Conservation (phyloP, 2,797 vertebrate species). For the Halcyon chelicuti region DNA sequence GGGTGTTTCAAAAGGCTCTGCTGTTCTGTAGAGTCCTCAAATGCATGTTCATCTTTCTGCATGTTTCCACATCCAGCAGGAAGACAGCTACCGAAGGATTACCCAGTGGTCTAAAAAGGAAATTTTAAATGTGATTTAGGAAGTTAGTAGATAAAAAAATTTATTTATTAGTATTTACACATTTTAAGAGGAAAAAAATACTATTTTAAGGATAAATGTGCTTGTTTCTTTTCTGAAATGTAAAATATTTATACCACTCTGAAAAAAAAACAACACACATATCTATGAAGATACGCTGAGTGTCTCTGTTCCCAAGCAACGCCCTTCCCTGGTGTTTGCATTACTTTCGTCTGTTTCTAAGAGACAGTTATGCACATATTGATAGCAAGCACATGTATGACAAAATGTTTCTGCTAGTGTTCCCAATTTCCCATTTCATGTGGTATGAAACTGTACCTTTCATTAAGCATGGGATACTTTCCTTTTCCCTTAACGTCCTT, state of each 20-base stretch:
- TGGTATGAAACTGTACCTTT: constrained; percentile 10
- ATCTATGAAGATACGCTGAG: constrained; percentile 55
- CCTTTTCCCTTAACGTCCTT: neutral
- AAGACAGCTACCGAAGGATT: neutral
- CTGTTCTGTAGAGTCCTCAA: neutral
- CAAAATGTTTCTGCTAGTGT: constrained; percentile 49
- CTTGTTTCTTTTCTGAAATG: neutral
- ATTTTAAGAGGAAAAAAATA: neutral
- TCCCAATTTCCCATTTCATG: neutral
- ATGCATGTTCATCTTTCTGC: neutral
- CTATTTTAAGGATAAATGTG: neutral
- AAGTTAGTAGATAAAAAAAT: neutral
- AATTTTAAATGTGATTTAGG: neutral
- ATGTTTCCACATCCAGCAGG: neutral
- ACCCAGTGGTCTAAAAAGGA: neutral
- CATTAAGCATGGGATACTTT: neutral
- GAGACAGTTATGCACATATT: constrained; percentile 34
- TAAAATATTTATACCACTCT: constrained; percentile 13
- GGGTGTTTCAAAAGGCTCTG: neutral
- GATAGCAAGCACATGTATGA: constrained; percentile 61
- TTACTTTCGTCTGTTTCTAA: constrained; percentile 65
- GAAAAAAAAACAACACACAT: neutral
- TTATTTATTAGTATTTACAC: neutral
- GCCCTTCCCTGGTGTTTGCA: constrained; percentile 42
- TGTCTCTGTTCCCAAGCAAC: constrained; percentile 74